A percentile compares a stretch with the other conserved stretches of the same genome.
Evolutionary conservation across 1,140 invertebrate genomes (phyloP).

Genomic region (Drosophila subpulchrella): DNA sequence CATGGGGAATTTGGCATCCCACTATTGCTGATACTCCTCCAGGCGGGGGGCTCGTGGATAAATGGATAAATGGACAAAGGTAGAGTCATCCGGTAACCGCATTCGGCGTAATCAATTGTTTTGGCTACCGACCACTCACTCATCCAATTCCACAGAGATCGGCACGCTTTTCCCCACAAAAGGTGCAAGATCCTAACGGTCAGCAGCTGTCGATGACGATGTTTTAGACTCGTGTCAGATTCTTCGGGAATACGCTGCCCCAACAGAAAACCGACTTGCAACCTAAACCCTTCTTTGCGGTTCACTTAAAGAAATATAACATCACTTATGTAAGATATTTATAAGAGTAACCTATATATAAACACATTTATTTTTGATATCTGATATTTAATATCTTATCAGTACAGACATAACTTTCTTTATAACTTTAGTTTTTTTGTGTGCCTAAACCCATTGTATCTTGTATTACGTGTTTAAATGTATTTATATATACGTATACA

Average conservation of each 20-base stretch:
- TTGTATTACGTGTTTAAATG: too few relatives aligned
- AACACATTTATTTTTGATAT: neutral
- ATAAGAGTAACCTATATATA: too few relatives aligned
- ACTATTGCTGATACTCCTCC: constrained; percentile 12
- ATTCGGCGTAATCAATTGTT: constrained; percentile 81
- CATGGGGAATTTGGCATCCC: constrained; percentile 63
- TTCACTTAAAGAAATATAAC: neutral
- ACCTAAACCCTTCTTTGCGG: neutral
- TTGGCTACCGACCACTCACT: constrained; percentile 48
- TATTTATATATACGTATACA: too few relatives aligned
- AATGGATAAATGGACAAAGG: neutral
- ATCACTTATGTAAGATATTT: neutral
- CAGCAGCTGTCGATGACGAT: constrained; percentile 44
- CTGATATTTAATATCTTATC: too few relatives aligned
- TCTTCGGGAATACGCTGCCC: constrained; percentile 21
- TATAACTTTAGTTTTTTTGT: too few relatives aligned
- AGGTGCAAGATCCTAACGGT: constrained; percentile 62
- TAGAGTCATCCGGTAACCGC: constrained; percentile 71
- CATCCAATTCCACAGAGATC: constrained; percentile 44
- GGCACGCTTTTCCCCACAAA: constrained; percentile 49
- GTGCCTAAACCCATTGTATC: too few relatives aligned
- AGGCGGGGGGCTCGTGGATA: constrained; percentile 33
- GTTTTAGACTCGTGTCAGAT: constrained; percentile 24
- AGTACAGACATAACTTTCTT: too few relatives aligned
- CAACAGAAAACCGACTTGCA: neutral